Evolutionary conservation across 2,888 invertebrate species (phyloP).

Genomic region (Lamproptera curius): DNA sequence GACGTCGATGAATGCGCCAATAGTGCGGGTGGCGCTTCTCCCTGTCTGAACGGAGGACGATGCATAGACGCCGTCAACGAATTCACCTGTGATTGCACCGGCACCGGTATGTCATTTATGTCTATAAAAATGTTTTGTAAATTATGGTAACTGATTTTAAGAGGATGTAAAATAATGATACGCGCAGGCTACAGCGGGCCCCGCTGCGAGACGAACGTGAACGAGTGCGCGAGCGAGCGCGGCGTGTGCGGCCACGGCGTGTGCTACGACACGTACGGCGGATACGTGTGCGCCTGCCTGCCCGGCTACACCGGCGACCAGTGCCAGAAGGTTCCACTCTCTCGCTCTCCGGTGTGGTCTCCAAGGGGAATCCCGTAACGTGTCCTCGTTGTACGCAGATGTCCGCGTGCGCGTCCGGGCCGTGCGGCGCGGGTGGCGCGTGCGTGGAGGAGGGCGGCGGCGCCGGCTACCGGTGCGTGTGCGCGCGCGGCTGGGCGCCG

Average conservation of each 20-base stretch:
- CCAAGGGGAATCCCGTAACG: too few relatives aligned
- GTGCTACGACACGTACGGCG: constrained; percentile 90
- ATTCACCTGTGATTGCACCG: constrained; percentile 87
- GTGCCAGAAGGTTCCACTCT: constrained; percentile 86
- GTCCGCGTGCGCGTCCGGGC: constrained; percentile 82
- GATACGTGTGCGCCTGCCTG: constrained; percentile 86
- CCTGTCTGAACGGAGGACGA: constrained; percentile 84
- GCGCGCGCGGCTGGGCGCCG: constrained; percentile 76
- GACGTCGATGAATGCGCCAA: constrained; percentile 88
- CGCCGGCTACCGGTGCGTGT: constrained; percentile 82
- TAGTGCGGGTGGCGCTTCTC: constrained; percentile 61
- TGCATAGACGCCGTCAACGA: constrained; percentile 86
- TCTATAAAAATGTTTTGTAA: background rate
- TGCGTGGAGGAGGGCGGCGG: constrained; percentile 80
- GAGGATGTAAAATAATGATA: background rate
- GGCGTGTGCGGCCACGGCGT: constrained; percentile 83
- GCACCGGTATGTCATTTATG: constrained; percentile 71
- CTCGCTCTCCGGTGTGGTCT: constrained; percentile 32
- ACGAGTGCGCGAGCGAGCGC: constrained; percentile 84
- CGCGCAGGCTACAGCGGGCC: constrained; percentile 82
- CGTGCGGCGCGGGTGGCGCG: constrained; percentile 87
- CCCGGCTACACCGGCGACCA: constrained; percentile 88
- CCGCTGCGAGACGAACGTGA: constrained; percentile 86
- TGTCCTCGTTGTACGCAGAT: too few relatives aligned
- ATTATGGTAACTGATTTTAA: too few relatives aligned